Evolutionary conservation across 2,113 vertebrate genomes (phyloP), one percentile per base, ranked within the genome.

Genomic region (Pluvialis apricaria): DNA sequence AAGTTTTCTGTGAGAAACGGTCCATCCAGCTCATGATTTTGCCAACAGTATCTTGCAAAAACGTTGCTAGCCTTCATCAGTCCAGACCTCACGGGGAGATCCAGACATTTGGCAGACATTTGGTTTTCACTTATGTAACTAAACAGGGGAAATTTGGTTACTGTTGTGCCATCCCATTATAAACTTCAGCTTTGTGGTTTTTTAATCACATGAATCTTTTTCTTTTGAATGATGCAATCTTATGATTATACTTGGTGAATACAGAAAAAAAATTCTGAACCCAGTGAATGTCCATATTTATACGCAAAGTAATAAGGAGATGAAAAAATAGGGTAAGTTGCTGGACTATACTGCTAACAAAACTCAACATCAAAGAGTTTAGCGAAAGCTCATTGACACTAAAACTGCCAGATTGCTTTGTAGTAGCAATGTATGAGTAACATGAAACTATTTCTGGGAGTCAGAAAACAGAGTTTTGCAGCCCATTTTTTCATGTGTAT

Each of bases 271-370:
- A 55, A 47, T 2, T 8, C 40, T 61, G 61, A 73, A 73, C 22
- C 3, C 1, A 2, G 13, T 65, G 52, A 85, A 69, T 29, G 7
- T 34, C 15, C 3, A 0, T 80, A 38, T 45, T 32, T 49, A 34
- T 34, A 71, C 38, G 15, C 24, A 81, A 94, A 90, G 44, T n/a
- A 55, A 40, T 45, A 40, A 64, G 29, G 52, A 84, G 11, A 29
- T 26, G 64, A 79, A 69, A 78, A 83, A 26, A 4, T 2, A 71
- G 38, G 11, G 18, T 61, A 81, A 71, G 20, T 49, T 82, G 36
- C 79, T 82, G 28, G 29, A 40, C 40, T 82, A 20, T 54, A 38
- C 22, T 82, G 28, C 21, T 86, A 84, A 42, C 28, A 79, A 96
- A 96, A 73, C 29, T 36, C 26, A 57, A 1, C 20, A 73, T 8